These are phyloP conservation scores for Habrosyne pyritoides DNA, from an alignment of 2,888 invertebrate genomes.

Conservation along the genomic window DNA sequence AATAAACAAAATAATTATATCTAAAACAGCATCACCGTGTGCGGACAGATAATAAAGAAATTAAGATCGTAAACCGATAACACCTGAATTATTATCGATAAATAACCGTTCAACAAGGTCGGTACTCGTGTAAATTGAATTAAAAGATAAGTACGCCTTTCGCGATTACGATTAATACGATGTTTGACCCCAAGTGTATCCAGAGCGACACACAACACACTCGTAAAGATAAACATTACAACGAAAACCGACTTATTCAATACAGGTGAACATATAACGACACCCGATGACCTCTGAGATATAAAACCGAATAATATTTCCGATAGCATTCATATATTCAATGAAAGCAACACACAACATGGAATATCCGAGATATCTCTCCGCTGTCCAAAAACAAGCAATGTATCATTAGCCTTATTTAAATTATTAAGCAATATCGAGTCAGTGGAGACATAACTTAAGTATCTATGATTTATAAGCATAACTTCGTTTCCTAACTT, in stretches of 20 bases:
- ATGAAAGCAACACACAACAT: constrained; percentile 47
- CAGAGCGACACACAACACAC: constrained; percentile 36
- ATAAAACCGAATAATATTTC: constrained; percentile 27
- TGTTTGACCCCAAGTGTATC: constrained; percentile 53
- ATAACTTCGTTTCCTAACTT: constrained; percentile 54
- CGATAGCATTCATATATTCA: constrained; percentile 33
- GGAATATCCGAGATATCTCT: constrained; percentile 33
- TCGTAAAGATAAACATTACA: constrained; percentile 57
- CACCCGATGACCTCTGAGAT: constrained; percentile 24
- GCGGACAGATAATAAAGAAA: constrained; percentile 63
- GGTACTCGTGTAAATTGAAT: constrained; percentile 73
- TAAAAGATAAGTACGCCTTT: constrained; percentile 71
- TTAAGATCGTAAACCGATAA: constrained; percentile 67
- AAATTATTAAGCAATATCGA: constrained; percentile 69
- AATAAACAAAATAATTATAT: background rate
- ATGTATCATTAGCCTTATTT: constrained; percentile 71
- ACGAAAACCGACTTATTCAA: constrained; percentile 42
- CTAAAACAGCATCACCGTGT: background rate
- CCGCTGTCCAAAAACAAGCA: constrained; percentile 39
- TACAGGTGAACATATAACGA: constrained; percentile 39
- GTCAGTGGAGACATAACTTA: constrained; percentile 58
- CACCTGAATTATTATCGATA: constrained; percentile 60
- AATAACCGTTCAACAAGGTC: constrained; percentile 63
- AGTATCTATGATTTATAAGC: constrained; percentile 64
- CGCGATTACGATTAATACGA: constrained; percentile 53